Percentiles rank a stretch among this genome's conserved stretches.
Evolutionary conservation across 1,140 invertebrate species (phyloP).

Genomic region (Trichonephila clavata): DNA sequence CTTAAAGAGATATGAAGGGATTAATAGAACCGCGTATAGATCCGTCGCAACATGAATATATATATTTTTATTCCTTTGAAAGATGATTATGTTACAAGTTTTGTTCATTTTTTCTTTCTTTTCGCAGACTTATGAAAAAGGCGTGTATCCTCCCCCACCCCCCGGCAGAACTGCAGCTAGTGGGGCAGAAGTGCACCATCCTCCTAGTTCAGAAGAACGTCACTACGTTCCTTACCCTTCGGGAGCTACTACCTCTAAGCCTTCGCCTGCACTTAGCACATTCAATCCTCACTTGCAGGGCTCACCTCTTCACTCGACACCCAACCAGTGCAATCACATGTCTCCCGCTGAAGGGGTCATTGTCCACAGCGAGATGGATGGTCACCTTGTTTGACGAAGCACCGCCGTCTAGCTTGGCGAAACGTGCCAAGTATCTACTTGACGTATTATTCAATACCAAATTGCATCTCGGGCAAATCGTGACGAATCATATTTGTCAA

Average conservation of each 20-base stretch:
- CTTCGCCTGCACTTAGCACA: slow-evolving; percentile 80
- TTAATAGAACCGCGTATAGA: too few species aligned
- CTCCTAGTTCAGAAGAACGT: slow-evolving; percentile 46
- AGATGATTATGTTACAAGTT: not conserved
- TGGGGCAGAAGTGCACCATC: slow-evolving; percentile 61
- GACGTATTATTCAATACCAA: slow-evolving; percentile 22
- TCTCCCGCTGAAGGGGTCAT: slow-evolving; percentile 50
- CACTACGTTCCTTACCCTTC: slow-evolving; percentile 73
- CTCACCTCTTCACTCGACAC: slow-evolving; percentile 69
- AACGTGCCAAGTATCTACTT: not conserved
- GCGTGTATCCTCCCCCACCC: slow-evolving; percentile 58
- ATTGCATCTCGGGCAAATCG: not conserved
- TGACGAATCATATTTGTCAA: not conserved
- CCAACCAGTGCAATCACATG: slow-evolving; percentile 73
- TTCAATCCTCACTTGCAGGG: slow-evolving; percentile 80
- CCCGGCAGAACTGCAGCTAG: slow-evolving; percentile 68
- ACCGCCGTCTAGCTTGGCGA: slow-evolving; percentile 57
- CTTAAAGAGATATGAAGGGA: too few species aligned
- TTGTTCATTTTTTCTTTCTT: not conserved
- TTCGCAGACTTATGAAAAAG: slow-evolving; percentile 51
- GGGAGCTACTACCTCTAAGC: slow-evolving; percentile 52
- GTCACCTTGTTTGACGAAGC: slow-evolving; percentile 75
- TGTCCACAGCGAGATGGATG: slow-evolving; percentile 69
- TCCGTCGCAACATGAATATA: too few species aligned
- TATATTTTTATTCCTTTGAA: not conserved